phyloP scores from a whole-genome alignment of 2,797 vertebrate genomes.

The Botia kubotai region DNA sequence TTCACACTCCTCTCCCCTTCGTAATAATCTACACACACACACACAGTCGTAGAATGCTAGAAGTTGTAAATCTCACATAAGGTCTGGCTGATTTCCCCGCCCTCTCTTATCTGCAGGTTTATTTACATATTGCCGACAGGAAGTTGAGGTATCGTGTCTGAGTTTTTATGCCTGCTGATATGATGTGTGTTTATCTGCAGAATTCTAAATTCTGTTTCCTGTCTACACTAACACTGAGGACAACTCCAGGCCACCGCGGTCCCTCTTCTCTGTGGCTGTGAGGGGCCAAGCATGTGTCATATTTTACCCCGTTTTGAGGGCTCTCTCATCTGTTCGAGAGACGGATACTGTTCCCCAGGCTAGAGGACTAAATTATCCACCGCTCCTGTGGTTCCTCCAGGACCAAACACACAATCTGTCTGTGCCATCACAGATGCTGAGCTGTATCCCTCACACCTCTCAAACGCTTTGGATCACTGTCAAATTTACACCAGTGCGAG shows the following conservation, averaged over 20 bases:
- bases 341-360: conserved; percentile 23
- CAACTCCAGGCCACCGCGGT: neutral
- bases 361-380: conserved; percentile 26
- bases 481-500: conserved; percentile 51
- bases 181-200: neutral
- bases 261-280: neutral
- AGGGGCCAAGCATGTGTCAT: conserved; percentile 19
- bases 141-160: conserved; percentile 59
- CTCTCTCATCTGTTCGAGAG: conserved; percentile 17
- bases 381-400: conserved; percentile 32
- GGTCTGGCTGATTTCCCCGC: conserved; percentile 53
- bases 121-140: conserved; percentile 82
- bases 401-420: conserved; percentile 45
- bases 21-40: conserved; percentile 53
- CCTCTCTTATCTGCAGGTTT: conserved; percentile 78
- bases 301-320: neutral
- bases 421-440: neutral
- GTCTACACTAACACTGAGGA: neutral
- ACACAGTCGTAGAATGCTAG: conserved; percentile 11
- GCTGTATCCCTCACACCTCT: conserved; percentile 18
- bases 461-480: conserved; percentile 3
- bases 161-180: neutral
- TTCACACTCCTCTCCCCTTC: conserved; percentile 50
- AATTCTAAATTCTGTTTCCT: neutral
- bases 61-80: conserved; percentile 66